phyloP scores from a whole-genome alignment of 2,888 invertebrate species.

The Tricholauxania praeusta region DNA sequence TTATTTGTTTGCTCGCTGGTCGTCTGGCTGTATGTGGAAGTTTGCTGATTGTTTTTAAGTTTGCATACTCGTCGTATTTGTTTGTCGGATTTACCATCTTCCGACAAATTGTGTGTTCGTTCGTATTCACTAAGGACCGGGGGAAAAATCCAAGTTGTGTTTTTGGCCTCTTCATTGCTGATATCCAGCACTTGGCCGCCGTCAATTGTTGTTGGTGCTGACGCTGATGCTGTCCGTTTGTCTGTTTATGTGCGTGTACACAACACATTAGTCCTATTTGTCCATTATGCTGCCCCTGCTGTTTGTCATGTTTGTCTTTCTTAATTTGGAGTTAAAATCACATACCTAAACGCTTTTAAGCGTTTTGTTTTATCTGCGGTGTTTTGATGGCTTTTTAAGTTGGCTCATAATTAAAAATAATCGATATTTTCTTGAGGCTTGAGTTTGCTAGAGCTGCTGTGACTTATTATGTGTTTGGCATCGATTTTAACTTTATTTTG shows the following conservation, averaged over 20 bases:
- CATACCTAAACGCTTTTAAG: conserved; percentile 24
- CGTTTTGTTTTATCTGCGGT: neutral
- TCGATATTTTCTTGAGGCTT: neutral
- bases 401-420: conserved; percentile 21
- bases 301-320: conserved; percentile 23
- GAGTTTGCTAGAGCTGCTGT: too few relatives aligned
- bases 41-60: conserved; percentile 18
- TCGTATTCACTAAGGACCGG: neutral
- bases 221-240: neutral
- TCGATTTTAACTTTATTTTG: too few relatives aligned
- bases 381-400: conserved; percentile 16
- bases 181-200: neutral
- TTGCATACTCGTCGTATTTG: conserved; percentile 24
- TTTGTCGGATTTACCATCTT: conserved; percentile 34
- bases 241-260: conserved; percentile 12
- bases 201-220: neutral
- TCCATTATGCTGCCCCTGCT: conserved; percentile 24
- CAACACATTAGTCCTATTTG: conserved; percentile 32
- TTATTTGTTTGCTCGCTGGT: conserved; percentile 10
- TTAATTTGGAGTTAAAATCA: conserved; percentile 27
- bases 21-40: neutral
- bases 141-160: neutral
- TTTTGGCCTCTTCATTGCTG: conserved; percentile 14
- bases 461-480: too few relatives aligned
- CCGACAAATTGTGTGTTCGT: conserved; percentile 31